phyloP scores from a whole-genome alignment of 2,113 vertebrate genomes.

The Nyctereutes procyonoides region DNA sequence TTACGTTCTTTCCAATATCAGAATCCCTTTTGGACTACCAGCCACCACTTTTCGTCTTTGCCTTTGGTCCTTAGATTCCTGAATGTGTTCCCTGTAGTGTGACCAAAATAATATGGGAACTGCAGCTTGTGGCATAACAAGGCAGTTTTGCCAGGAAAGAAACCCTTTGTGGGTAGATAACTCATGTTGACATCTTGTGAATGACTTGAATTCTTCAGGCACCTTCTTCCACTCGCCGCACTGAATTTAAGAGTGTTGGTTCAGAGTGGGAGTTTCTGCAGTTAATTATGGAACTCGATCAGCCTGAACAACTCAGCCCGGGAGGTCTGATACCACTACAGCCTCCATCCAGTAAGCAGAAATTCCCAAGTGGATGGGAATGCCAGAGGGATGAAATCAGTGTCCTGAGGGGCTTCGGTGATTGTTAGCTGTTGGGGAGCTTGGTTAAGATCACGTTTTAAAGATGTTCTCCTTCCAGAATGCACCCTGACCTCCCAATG shows the following conservation, averaged over 20 bases:
- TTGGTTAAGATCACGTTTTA: neutral
- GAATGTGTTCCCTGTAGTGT: conserved; percentile 20
- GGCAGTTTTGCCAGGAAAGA: neutral
- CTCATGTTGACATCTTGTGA: conserved; percentile 50
- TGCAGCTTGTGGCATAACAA: neutral
- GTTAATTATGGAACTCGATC: conserved; percentile 35
- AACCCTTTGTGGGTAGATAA: conserved; percentile 19
- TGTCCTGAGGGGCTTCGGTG: neutral
- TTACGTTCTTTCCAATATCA: neutral
- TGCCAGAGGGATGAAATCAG: neutral
- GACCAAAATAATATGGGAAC: conserved; percentile 18
- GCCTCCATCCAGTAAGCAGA: neutral
- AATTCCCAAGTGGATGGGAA: neutral
- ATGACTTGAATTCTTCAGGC: conserved; percentile 38
- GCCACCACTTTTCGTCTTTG: neutral
- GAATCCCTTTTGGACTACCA: conserved; percentile 31
- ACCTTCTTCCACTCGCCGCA: neutral
- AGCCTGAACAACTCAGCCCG: neutral
- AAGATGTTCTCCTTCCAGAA: neutral
- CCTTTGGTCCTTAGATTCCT: neutral
- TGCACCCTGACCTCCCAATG: neutral
- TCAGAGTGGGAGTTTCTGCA: conserved; percentile 7
- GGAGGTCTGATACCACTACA: neutral
- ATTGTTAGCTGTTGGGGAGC: neutral
- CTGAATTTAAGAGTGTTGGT: neutral